Evolutionary conservation across 2,113 vertebrate species (phyloP).

Genomic region (Otis tarda): DNA sequence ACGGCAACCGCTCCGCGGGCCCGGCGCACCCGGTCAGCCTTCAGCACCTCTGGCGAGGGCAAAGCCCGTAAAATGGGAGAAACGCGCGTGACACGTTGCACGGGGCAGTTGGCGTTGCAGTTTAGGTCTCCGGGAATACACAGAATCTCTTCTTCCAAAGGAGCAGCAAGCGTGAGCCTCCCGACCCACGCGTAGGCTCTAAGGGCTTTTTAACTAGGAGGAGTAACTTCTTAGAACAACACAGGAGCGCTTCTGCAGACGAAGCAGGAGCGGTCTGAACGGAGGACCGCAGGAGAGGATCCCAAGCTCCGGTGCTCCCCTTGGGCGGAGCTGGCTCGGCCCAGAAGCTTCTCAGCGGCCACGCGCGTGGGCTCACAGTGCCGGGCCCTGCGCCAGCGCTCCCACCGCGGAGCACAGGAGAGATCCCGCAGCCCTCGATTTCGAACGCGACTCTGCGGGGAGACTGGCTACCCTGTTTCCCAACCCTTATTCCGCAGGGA

Average conservation of each 20-base stretch:
- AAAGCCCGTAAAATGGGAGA: neutral
- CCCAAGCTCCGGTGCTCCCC: neutral
- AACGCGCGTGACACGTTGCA: too few relatives aligned
- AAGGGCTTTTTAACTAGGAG: neutral
- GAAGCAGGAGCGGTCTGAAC: neutral
- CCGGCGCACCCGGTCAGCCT: neutral
- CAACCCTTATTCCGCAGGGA: constrained; percentile 4
- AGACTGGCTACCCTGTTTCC: neutral
- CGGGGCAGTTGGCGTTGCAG: neutral
- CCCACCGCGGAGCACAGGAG: neutral
- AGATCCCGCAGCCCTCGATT: neutral
- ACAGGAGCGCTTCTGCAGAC: neutral
- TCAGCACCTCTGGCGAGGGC: neutral
- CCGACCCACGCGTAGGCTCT: too few relatives aligned
- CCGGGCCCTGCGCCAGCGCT: neutral
- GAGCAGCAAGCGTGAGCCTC: neutral
- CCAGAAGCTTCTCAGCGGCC: neutral
- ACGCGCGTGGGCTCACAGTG: neutral
- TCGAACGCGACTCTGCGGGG: neutral
- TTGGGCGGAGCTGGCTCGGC: neutral
- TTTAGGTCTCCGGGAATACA: neutral
- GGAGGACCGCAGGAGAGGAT: too few relatives aligned
- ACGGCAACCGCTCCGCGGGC: neutral
- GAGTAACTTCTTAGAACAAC: neutral
- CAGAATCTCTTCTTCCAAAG: neutral